Percentiles rank a stretch among this genome's conserved stretches.
Conservation (phyloP, 2,113 vertebrate genomes). For the Myrmecophaga tridactyla region DNA sequence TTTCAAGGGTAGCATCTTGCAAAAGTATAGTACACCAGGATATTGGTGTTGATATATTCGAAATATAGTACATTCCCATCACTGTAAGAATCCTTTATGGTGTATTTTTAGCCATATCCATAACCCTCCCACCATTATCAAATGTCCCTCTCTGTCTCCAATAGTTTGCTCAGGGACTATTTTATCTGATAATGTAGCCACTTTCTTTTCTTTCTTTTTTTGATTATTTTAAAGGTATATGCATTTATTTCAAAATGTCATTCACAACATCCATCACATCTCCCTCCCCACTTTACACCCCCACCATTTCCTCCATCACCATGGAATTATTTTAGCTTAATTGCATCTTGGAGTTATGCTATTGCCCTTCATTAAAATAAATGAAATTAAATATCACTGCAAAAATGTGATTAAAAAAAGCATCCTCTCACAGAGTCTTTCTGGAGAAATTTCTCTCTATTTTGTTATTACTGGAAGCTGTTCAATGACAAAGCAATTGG, state of each 20-base stretch:
- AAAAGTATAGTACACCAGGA: neutral
- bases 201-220: neutral
- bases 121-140: neutral
- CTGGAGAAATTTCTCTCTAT: neutral
- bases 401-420: neutral
- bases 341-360: neutral
- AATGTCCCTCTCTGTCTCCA: neutral
- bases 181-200: neutral
- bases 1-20: neutral
- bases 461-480: neutral
- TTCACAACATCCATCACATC: too few species aligned
- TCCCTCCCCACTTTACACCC: neutral
- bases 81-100: neutral
- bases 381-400: neutral
- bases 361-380: neutral
- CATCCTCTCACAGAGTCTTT: neutral
- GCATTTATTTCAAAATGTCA: neutral
- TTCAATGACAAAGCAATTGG: neutral
- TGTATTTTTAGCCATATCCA: neutral
- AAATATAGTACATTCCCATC: neutral
- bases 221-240: too few species aligned
- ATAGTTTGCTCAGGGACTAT: neutral
- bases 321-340: neutral
- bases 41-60: too few species aligned
- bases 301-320: neutral